Conservation (phyloP, 2,888 invertebrate genomes). For the Eledone cirrhosa region DNA sequence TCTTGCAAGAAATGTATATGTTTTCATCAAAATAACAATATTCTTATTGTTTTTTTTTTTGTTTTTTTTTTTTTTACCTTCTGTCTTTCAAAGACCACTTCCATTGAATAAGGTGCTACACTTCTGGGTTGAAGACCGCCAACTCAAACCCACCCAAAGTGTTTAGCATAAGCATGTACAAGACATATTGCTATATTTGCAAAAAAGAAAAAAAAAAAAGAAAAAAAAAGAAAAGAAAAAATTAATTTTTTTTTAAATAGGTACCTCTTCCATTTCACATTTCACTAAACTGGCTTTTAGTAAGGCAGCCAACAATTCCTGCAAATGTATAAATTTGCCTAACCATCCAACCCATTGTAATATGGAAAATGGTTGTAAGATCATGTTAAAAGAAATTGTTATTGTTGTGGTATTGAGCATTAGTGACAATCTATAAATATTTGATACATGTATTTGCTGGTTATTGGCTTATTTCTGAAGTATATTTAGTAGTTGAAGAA, state of each 20-base stretch:
- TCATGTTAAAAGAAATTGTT: not conserved
- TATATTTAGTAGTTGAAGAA: too few species aligned
- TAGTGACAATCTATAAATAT: not conserved
- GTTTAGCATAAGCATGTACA: too few species aligned
- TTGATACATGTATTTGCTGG: slow-evolving; percentile 7
- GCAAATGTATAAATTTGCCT: not conserved
- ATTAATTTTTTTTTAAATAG: not conserved
- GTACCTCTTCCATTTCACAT: not conserved
- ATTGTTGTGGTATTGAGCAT: too few species aligned
- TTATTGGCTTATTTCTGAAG: too few species aligned
- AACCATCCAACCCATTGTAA: not conserved
- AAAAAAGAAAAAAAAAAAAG: too few species aligned
- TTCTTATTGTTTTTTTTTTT: too few species aligned
- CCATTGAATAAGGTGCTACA: not conserved
- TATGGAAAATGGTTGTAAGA: not conserved
- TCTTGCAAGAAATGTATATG: not conserved
- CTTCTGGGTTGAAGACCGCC: not conserved
- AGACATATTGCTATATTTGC: too few species aligned
- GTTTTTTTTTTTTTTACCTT: too few species aligned
- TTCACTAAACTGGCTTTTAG: too few species aligned
- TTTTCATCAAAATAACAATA: not conserved
- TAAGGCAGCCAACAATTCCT: not conserved
- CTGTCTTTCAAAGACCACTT: not conserved
- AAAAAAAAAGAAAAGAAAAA: not conserved
- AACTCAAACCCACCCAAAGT: not conserved